Evolutionary conservation across 2,113 vertebrate species (phyloP).

Genomic region (Stomatorhinus ivindoensis): DNA sequence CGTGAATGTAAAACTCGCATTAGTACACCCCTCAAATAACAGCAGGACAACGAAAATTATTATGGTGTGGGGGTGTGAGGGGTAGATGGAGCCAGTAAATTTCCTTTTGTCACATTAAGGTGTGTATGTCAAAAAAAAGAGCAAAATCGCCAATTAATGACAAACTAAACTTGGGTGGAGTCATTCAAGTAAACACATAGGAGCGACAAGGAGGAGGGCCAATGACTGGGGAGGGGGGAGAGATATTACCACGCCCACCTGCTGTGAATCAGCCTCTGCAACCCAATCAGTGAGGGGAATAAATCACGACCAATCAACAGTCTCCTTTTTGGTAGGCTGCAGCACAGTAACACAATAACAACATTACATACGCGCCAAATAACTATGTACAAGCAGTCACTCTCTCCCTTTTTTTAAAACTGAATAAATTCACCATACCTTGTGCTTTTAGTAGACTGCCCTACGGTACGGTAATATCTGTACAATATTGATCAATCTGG

Average conservation of each 20-base stretch:
- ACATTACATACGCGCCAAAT: background rate
- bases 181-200: background rate
- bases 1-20: background rate
- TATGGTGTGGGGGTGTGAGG: background rate
- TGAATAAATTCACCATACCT: background rate
- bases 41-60: background rate
- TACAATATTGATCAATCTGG: background rate
- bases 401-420: background rate
- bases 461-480: background rate
- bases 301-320: background rate
- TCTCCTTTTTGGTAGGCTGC: constrained; percentile 4
- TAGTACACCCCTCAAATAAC: background rate
- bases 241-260: background rate
- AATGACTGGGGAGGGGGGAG: background rate
- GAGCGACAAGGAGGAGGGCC: background rate
- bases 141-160: background rate
- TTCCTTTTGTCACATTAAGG: background rate
- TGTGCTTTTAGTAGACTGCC: constrained; percentile 11
- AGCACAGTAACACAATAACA: constrained; percentile 2
- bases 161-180: background rate
- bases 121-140: background rate
- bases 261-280: background rate
- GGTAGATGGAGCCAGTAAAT: background rate
- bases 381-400: constrained; percentile 14
- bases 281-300: background rate